A percentile compares a stretch with the other conserved stretches of the same genome.
These are phyloP conservation scores for Palloptera scutellata DNA, from an alignment of 2,888 invertebrate species.

Conservation along the genomic window DNA sequence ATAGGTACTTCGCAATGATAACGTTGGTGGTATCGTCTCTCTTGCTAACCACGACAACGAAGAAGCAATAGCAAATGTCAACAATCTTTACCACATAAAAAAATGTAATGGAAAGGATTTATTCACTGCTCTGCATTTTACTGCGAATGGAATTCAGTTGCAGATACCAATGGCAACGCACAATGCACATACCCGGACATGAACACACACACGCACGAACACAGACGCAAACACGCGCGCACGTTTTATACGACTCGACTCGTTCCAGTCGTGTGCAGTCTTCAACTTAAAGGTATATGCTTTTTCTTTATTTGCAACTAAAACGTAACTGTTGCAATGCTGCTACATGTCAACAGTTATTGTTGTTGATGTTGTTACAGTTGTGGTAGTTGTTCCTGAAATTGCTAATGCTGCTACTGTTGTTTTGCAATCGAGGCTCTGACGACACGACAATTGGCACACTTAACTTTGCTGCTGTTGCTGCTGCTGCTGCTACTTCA, in stretches of 20 bases:
- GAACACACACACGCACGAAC: too few species aligned
- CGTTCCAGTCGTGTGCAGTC: not conserved
- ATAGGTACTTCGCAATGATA: too few species aligned
- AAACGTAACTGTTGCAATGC: conserved; percentile 1
- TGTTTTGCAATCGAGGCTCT: not conserved
- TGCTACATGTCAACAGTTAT: not conserved
- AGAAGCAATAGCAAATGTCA: too few species aligned
- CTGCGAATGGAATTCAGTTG: too few species aligned
- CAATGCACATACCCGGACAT: too few species aligned
- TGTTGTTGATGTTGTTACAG: conserved; percentile 6
- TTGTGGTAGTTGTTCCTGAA: conserved; percentile 13
- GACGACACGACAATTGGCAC: not conserved
- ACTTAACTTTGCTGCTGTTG: not conserved
- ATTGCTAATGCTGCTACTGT: conserved; percentile 8
- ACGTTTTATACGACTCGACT: not conserved
- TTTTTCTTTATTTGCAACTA: not conserved
- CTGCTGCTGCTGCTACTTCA: not conserved
- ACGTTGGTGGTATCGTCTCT: too few species aligned
- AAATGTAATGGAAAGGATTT: too few species aligned
- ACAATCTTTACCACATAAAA: too few species aligned
- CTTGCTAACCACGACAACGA: too few species aligned
- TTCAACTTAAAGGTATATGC: not conserved
- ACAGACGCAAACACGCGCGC: not conserved
- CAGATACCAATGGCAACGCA: too few species aligned
- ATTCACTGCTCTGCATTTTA: too few species aligned